These are phyloP conservation scores for Helarctos malayanus DNA, from an alignment of 2,797 vertebrate species.

Conservation along the genomic window DNA sequence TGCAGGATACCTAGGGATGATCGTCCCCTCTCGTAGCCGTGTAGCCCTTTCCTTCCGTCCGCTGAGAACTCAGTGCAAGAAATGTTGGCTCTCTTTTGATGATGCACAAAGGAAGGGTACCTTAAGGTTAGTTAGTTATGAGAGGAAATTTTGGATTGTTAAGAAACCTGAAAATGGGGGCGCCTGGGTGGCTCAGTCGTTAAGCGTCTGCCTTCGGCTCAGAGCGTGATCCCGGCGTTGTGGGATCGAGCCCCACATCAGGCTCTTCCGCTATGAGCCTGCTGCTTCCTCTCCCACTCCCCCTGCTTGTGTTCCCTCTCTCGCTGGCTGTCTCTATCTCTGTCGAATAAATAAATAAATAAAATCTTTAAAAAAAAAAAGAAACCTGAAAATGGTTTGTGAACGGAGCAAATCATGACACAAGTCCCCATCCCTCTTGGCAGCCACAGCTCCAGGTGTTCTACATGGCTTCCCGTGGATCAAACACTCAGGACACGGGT, in stretches of 20 bases:
- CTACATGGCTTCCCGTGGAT: background rate
- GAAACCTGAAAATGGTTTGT: background rate
- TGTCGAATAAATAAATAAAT: too few species aligned
- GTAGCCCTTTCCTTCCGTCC: rapidly evolving
- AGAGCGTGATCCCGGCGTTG: too few species aligned
- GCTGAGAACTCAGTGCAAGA: background rate
- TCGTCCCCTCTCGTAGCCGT: background rate
- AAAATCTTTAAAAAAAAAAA: too few species aligned
- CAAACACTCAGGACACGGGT: background rate
- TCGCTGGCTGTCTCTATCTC: too few species aligned
- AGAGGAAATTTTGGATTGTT: background rate
- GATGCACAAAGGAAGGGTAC: background rate
- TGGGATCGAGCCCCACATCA: too few species aligned
- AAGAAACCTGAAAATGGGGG: background rate
- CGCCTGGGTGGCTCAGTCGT: too few species aligned
- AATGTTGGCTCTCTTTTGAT: background rate
- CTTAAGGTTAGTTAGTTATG: background rate
- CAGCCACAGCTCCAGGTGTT: background rate
- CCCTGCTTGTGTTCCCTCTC: too few species aligned
- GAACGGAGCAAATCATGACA: background rate
- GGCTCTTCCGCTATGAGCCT: too few species aligned
- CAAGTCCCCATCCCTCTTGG: background rate
- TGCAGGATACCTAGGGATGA: background rate
- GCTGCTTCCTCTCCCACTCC: too few species aligned
- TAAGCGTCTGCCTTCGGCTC: too few species aligned